phyloP scores from a whole-genome alignment of 1,140 invertebrate species.

The Telenomus remus region DNA sequence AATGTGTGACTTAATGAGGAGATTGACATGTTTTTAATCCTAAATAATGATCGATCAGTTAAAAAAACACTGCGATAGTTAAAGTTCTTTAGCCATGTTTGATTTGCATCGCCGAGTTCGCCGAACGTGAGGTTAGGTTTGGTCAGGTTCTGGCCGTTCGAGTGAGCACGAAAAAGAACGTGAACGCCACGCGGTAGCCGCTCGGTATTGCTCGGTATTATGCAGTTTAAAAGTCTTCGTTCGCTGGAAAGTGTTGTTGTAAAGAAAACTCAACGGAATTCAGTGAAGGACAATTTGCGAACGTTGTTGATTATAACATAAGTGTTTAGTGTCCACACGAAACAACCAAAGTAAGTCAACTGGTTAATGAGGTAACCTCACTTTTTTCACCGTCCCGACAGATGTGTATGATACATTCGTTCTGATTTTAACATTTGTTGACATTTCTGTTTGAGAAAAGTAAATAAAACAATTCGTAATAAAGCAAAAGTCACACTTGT shows the following conservation, averaged over 20 bases:
- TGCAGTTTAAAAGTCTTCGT: slow-evolving; percentile 34
- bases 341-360: slow-evolving; percentile 10
- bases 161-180: slow-evolving; percentile 2
- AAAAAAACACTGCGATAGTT: not conserved
- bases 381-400: not conserved
- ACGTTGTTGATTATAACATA: slow-evolving; percentile 41
- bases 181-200: slow-evolving; percentile 42
- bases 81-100: not conserved
- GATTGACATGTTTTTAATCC: slow-evolving; percentile 12
- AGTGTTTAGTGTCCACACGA: slow-evolving; percentile 8
- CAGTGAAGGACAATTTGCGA: slow-evolving; percentile 17
- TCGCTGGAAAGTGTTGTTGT: slow-evolving; percentile 10
- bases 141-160: not conserved
- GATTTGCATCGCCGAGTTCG: not conserved
- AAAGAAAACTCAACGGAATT: slow-evolving; percentile 14
- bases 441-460: not conserved
- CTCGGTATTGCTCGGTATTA: slow-evolving; percentile 37
- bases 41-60: not conserved
- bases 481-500: not conserved
- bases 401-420: not conserved
- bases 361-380: slow-evolving; percentile 22
- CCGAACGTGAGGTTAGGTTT: not conserved
- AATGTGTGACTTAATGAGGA: slow-evolving; percentile 11
- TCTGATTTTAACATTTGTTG: not conserved
- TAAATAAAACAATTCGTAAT: not conserved